Percentiles rank a stretch among this genome's conserved stretches.
phyloP scores from a whole-genome alignment of 2,888 invertebrate genomes.

The Troides helena region DNA sequence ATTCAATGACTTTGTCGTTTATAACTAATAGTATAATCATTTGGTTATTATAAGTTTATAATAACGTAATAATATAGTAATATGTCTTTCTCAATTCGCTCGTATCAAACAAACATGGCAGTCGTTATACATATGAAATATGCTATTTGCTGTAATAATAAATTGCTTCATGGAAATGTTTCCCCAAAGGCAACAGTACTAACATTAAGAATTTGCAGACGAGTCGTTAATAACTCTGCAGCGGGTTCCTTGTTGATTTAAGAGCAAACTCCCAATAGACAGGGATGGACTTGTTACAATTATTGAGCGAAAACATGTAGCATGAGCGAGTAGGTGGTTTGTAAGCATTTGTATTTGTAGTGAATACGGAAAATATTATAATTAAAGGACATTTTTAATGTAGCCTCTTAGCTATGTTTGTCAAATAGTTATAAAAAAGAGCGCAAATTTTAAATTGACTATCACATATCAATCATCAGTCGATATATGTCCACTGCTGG shows the following conservation, averaged over 20 bases:
- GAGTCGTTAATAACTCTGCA: constrained; percentile 29
- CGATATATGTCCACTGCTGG: too few relatives aligned
- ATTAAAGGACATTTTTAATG: neutral
- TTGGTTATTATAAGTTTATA: too few relatives aligned
- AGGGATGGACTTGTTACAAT: constrained; percentile 30
- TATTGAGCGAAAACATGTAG: constrained; percentile 25
- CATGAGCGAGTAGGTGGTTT: constrained; percentile 1
- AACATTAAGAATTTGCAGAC: constrained; percentile 27
- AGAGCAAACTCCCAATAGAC: constrained; percentile 32
- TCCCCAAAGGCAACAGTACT: constrained; percentile 21
- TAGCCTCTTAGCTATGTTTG: too few relatives aligned
- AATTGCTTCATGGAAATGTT: constrained; percentile 15
- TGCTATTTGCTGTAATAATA: constrained; percentile 11
- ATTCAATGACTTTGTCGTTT: too few relatives aligned
- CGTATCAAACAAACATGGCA: neutral
- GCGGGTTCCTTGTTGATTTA: constrained; percentile 35
- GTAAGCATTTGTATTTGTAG: constrained; percentile 8
- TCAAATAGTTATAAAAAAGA: too few relatives aligned
- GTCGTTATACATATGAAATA: constrained; percentile 2
- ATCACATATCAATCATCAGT: too few relatives aligned
- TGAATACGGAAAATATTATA: neutral
- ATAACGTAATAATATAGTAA: too few relatives aligned
- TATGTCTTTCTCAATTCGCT: neutral
- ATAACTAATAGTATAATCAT: too few relatives aligned
- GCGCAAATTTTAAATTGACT: too few relatives aligned